A percentile compares a stretch with the other conserved stretches of the same genome.
phyloP scores from a whole-genome alignment of 2,888 invertebrate genomes.

The Mechanitis messenoides region DNA sequence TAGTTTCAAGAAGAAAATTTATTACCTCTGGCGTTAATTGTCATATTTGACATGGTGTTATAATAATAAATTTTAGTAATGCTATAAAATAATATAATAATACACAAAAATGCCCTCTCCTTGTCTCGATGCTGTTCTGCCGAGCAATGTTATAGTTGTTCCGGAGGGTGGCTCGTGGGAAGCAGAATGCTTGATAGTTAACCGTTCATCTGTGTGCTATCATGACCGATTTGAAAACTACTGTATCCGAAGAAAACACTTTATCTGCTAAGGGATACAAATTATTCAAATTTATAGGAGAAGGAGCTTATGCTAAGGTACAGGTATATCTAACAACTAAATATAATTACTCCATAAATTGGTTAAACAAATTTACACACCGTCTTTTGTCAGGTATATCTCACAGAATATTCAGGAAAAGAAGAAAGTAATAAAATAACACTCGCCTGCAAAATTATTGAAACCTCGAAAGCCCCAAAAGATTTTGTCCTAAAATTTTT shows the following conservation, averaged over 20 bases:
- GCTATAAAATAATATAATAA: slow-evolving; percentile 35
- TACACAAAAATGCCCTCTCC: slow-evolving; percentile 55
- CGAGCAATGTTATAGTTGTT: slow-evolving; percentile 37
- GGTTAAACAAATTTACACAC: no score
- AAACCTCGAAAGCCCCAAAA: slow-evolving; percentile 82
- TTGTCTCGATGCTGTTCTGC: slow-evolving; percentile 39
- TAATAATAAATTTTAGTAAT: slow-evolving; percentile 46
- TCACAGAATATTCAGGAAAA: slow-evolving; percentile 56
- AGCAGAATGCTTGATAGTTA: slow-evolving; percentile 40
- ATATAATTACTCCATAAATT: no score
- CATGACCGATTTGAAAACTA: slow-evolving; percentile 67
- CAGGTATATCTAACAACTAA: background rate
- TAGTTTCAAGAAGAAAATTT: slow-evolving; percentile 12
- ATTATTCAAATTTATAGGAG: slow-evolving; percentile 80
- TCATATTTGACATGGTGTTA: slow-evolving; percentile 30
- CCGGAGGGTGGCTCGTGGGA: slow-evolving; percentile 32
- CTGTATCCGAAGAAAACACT: slow-evolving; percentile 67
- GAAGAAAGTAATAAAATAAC: slow-evolving; percentile 45
- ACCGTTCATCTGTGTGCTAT: slow-evolving; percentile 44
- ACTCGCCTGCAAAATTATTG: slow-evolving; percentile 85
- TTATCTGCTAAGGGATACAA: slow-evolving; percentile 77
- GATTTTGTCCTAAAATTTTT: slow-evolving; percentile 89
- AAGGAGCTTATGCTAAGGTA: slow-evolving; percentile 89
- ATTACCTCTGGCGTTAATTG: slow-evolving; percentile 20
- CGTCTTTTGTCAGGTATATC: slow-evolving; percentile 50